Base-by-base conservation (phyloP, 2,888 invertebrate genomes). In the Creontiades dilutus region DNA sequence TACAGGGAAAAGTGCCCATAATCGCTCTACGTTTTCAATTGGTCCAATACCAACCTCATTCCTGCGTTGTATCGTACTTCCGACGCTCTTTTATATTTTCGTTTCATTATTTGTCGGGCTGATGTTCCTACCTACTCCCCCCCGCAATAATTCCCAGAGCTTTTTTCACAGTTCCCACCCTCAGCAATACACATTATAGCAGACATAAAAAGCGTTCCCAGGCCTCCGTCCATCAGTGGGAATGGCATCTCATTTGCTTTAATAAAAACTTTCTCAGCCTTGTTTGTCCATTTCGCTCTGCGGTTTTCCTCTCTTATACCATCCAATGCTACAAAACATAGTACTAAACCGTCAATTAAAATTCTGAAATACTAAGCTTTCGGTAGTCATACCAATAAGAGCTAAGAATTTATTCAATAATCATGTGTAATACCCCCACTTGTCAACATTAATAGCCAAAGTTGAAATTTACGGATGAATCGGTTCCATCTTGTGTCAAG, bases 221-320 rank as follows among this genome's bases (percentile, higher is more conserved):
- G 9, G 23, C 68, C 68, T 23, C 19, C 68, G 27, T 68, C 68
- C 68, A 68, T 68, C 68, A 68, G 68, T 68, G 12, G 68, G 68
- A 68, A 68, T 68, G 19, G 13, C 68, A 23, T 68, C 68, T 68
- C 68, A 68, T 68, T 68, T 27, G 68, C 19, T 68, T 68, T 68
- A 19, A 27, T 68, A 68, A 68, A 68, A 68, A 68, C 68, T 68
- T 68, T 23, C 23, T 23, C 68, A 68, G n/a, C 23, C 68, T 68
- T 23, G 68, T 68, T 68, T 68, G 23, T 68, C 57, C 19, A 68
- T 23, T 3, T 4, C 23, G 68, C 68, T 68, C 9, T 68, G 68
- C 23, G 68, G 27, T 19, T 23, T 68, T 68, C 23, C 12, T 5
- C 13, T 68, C 68, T 7, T n/a, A 23, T 68, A 12, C 68, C 68